Evolutionary conservation across 2,797 vertebrate genomes (phyloP).

Genomic region (Lepilemur septentrionalis): DNA sequence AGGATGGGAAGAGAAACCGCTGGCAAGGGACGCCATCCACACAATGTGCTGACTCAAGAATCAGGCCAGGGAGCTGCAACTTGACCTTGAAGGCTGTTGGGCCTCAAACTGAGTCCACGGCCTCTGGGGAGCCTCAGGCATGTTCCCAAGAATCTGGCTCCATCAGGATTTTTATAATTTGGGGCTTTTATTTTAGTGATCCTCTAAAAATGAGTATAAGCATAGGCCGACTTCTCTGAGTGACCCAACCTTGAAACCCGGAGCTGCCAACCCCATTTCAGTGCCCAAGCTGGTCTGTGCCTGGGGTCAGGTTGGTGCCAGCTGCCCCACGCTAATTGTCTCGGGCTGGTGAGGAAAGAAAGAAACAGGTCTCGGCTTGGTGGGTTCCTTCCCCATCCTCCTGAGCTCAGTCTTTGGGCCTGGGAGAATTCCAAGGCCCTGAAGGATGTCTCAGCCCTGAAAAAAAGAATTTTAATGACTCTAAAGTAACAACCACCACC

Average conservation of each 20-base stretch:
- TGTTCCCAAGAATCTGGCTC: neutral
- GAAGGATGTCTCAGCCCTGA: neutral
- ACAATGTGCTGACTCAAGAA: fast-evolving
- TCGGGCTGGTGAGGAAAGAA: neutral
- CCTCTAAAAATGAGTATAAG: neutral
- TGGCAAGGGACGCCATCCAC: neutral
- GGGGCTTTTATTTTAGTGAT: neutral
- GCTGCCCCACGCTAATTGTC: neutral
- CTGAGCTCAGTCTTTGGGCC: neutral
- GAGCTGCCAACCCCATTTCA: neutral
- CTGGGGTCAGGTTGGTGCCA: neutral
- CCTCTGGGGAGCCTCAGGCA: neutral
- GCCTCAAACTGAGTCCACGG: neutral
- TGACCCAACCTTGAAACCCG: neutral
- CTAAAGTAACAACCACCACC: neutral
- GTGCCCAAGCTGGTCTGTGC: fast-evolving
- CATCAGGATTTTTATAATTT: neutral
- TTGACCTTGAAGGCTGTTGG: neutral
- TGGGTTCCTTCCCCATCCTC: neutral
- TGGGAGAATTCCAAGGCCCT: neutral
- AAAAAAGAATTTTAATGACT: neutral
- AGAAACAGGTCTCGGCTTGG: neutral
- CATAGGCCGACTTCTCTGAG: neutral
- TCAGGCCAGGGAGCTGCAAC: neutral
- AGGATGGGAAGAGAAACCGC: neutral